Evolutionary conservation across 2,888 invertebrate species (phyloP).

Genomic region (Ochropacha duplaris): DNA sequence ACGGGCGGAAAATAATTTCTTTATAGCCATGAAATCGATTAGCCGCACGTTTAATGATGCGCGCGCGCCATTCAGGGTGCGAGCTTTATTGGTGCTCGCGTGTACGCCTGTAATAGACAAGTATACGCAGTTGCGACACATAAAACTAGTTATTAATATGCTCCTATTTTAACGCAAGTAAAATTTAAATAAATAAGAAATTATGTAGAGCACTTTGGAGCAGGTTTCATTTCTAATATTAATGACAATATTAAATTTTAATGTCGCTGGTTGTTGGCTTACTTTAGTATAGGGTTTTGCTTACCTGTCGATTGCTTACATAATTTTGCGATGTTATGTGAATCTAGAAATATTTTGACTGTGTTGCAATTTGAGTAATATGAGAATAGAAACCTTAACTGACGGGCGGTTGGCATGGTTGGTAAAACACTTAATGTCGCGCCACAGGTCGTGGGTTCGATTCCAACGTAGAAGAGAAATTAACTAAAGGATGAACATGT

Average conservation of each 20-base stretch:
- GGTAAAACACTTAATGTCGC: too few relatives aligned
- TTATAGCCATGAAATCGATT: constrained; percentile 59
- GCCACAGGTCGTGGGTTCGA: too few relatives aligned
- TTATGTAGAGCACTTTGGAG: constrained; percentile 18
- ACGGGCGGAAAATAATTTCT: constrained; percentile 54
- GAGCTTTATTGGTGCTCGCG: constrained; percentile 32
- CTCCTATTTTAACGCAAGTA: constrained; percentile 18
- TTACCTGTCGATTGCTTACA: background rate
- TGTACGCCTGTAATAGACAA: constrained; percentile 24
- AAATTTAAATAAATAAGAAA: constrained; percentile 19
- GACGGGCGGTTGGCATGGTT: too few relatives aligned
- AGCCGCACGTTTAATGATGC: constrained; percentile 48
- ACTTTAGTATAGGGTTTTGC: background rate
- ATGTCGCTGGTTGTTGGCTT: background rate
- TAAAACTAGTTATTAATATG: constrained; percentile 22
- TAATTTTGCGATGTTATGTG: background rate
- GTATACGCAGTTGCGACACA: constrained; percentile 11
- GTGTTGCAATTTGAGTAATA: background rate
- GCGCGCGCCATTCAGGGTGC: constrained; percentile 35
- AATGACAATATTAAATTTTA: constrained; percentile 3
- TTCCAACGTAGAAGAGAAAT: too few relatives aligned
- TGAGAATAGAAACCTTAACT: background rate
- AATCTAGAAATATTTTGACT: background rate
- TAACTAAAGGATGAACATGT: too few relatives aligned
- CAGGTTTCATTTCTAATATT: constrained; percentile 14